Base-by-base conservation (phyloP, 30 jellyfish, hydroid and myxozoan genomes). In the Aurelia coerulea region DNA sequence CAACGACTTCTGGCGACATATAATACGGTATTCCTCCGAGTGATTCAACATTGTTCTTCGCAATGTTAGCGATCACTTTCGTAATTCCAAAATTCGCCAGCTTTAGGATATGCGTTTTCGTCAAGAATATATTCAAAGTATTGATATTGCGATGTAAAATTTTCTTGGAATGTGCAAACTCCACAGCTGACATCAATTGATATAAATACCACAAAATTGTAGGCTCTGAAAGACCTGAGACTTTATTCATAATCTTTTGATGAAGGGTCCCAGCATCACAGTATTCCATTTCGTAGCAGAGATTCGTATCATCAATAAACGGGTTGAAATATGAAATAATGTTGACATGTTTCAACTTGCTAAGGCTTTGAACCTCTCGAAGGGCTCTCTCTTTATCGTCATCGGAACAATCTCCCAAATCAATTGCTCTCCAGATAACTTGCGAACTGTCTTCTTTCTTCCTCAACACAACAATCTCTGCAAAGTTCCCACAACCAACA, bases 1-100 rank as follows among this genome's bases (percentile, higher is more conserved):
- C 86, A 18, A 87, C 87, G 18, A 84, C 93, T 41, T 93, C 98
- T 2, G 98, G 98, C 7, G 97, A 88, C 89, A 93, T 78, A 80
- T 93, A 93, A 71, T 88, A 93, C 46, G 98, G 98, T 42, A 96
- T 93, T n/a, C 98, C 98, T 52, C 94, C 98, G 14, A 79, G 62
- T 8, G 98, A 74, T 41, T 93, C 85, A 4, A 84, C 93, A 49
- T 84, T 84, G 16, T 10, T 73, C 53, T 84, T 84, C 11, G 87
- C 49, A n/a, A 65, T 72, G 87, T 84, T 84, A 16, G 97, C 97
- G 32, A 80, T 49, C 74, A 93, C 98, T 88, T 93, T 93, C 23
- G 96, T 53, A 34, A 93, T 88, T 4, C 98, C 98, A 70, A 93
- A 93, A 79, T 90, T 93, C 41, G 96, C 98, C 0, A 93, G 91